Evolutionary conservation across 2,888 invertebrate genomes (phyloP), one percentile per base, ranked within the genome.

Genomic region (Druceiella hillmani): DNA sequence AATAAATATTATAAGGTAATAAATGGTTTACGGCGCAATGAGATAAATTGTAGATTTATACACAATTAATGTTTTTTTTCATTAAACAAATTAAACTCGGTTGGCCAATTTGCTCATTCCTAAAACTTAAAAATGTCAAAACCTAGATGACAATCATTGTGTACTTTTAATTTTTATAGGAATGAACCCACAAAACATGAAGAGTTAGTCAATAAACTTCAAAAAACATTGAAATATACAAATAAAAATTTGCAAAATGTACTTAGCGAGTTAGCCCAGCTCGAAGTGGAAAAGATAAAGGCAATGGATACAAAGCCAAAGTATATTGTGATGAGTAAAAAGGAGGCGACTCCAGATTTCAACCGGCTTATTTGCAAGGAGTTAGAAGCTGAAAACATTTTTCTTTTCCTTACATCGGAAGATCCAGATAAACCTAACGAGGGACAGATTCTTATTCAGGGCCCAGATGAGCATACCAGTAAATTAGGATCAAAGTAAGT

Each of bases 291-390:
- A 3, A 77, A 74, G 52, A 65, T 86, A 20, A 78, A 74, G 52
- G 55, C 50, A 10, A 42, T 54, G 1, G 45, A 55, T 1, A 68
- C 75, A 0, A 56, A 61, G 36, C 79, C 79, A 0, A 74, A 74
- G 52, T 82, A 70, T 52, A 63, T 75, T 42, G 66, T 66, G 17
- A 56, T 81, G 52, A 79, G 75, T 51, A 77, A 82, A 45, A 83
- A 81, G 50, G 88, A 87, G 54, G 87, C 83, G 0, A 88, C 87
- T 47, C 73, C 78, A 4, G 87, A 88, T 52, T 90, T 86, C 52
- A 81, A 86, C 55, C 76, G 78, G 45, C 71, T 72, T 13, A 71
- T 90, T 40, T 66, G 84, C 10, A 78, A 79, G 47, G 80, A 79
- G 45, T 55, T 84, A 33, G 79, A 77, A 26, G 68, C 64, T 1